Evolutionary conservation across 2,113 vertebrate genomes (phyloP), one percentile per base, ranked within the genome.

Genomic region (Zapornia atra): DNA sequence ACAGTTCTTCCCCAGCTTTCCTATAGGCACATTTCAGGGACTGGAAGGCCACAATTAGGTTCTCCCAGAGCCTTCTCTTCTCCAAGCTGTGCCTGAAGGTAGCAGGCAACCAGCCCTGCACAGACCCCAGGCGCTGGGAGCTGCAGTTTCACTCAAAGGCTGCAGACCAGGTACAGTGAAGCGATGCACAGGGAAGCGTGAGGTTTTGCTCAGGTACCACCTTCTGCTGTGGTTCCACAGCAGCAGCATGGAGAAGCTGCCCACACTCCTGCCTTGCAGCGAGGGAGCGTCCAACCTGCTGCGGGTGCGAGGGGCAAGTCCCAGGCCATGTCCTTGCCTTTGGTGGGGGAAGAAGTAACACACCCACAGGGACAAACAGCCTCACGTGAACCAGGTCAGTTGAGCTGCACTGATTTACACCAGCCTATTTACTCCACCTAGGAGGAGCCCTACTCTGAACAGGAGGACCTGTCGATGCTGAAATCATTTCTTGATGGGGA

Each of bases 251-350:
- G n/a, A 54, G n/a, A 34, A 34, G 65, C 72, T 54, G 38, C 84
- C 56, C 9, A 0, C 2, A 0, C 34, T 56, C 75, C 15, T 64
- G 36, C 38, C 73, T 29, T 5, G 31, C 0, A 3, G 3, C 6
- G 20, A 38, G 25, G 46, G 53, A 83, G 36, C 1, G 2, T 9
- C 65, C 1, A 0, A 3, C 15, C 12, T 8, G 0, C 48, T 20
- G 10, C 40, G 4, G 21, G 8, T 14, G 21, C 0, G 1, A 82
- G 26, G 65, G 18, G 7, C 71, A 50, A 64, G 26, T 12, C 36
- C 70, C 50, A 54, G 40, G 33, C 1, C 2, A 28, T 13, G 26
- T 13, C 51, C 44, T 68, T 51, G 40, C 26, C 46, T 42, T 25
- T 5, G 2, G 13, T 0, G 14, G 34, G 21, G 66, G 44, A 38